These are phyloP conservation scores for Cephus spinipes DNA, from an alignment of 2,888 invertebrate species.

Conservation along the genomic window DNA sequence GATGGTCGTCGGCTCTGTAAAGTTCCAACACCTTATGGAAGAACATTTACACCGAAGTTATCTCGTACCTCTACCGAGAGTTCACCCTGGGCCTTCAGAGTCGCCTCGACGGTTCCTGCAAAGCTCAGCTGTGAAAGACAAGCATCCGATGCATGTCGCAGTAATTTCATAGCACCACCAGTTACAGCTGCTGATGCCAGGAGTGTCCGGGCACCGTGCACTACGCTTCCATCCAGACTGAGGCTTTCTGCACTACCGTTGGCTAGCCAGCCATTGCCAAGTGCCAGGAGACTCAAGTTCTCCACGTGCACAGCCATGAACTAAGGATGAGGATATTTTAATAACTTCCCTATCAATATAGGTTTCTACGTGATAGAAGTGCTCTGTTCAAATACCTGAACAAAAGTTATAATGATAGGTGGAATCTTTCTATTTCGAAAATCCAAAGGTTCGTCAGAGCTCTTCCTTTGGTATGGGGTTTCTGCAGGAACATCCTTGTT, in stretches of 20 bases:
- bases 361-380: not conserved
- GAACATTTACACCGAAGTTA: not conserved
- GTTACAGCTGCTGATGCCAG: constrained; percentile 80
- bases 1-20: not conserved
- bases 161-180: constrained; percentile 73
- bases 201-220: constrained; percentile 77
- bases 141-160: constrained; percentile 72
- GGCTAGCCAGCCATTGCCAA: constrained; percentile 77
- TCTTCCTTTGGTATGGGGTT: constrained; percentile 37
- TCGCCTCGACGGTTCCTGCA: constrained; percentile 80
- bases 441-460: constrained; percentile 69
- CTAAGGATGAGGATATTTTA: constrained; percentile 65
- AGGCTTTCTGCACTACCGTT: constrained; percentile 79
- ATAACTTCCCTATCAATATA: constrained; percentile 7
- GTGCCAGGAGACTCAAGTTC: constrained; percentile 75
- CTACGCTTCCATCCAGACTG: constrained; percentile 77
- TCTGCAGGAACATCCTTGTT: constrained; percentile 76
- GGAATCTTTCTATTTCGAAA: constrained; percentile 83
- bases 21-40: not conserved
- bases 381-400: constrained; percentile 72
- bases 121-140: constrained; percentile 80
- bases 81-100: constrained; percentile 84
- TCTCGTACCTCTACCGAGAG: constrained; percentile 81
- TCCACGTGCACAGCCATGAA: constrained; percentile 89
- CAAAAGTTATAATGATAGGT: constrained; percentile 83